Base-by-base conservation (phyloP, 2,888 invertebrate species). In the Parnassius orleans region DNA sequence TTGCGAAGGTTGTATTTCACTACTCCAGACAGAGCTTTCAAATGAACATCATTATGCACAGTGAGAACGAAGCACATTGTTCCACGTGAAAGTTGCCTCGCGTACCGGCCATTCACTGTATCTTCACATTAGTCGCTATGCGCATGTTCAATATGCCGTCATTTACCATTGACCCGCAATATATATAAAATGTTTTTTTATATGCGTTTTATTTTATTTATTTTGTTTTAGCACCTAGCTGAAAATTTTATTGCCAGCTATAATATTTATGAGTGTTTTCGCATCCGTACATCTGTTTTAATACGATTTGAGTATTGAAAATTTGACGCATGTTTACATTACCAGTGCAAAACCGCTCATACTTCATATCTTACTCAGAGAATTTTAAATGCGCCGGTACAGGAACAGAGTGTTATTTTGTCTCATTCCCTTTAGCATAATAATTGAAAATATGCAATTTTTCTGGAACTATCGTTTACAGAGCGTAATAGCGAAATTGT, bases 251-350 rank as follows among this genome's bases (percentile, higher is more conserved):
- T 73, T 75, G 74, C 73, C 72, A 72, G 73, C 72, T 66, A 74
- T 75, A 73, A 71, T 46, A 68, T 76, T 73, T 69, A 72, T 68
- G 67, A 66, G 57, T 66, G 65, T 76, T 75, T 79, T 72, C 73
- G 78, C 73, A 73, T 71, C 69, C 71, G 73, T 62, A 67, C 48
- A 61, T 57, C 56, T 57, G n/a, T 53, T 15, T 66, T 58, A 46
- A 19, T 41, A 10, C n/a, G 43, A 19, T 7, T 44, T 41, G 51
- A 24, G 7, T 11, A 46, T 3, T 56, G 19, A 11, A 59, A 56
- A 24, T 24, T 51, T 42, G 7, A 63, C 9, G 7, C 53, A n/a
- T 53, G 41, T 64, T 64, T 60, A 61, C 46, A 44, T 61, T 50
- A 56, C 54, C 56, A 60, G 63, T 67, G 65, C 63, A 66, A 64